Conservation (phyloP, 37 sponge, comb jelly and placozoan species). For the Aplysina aerophoba region DNA sequence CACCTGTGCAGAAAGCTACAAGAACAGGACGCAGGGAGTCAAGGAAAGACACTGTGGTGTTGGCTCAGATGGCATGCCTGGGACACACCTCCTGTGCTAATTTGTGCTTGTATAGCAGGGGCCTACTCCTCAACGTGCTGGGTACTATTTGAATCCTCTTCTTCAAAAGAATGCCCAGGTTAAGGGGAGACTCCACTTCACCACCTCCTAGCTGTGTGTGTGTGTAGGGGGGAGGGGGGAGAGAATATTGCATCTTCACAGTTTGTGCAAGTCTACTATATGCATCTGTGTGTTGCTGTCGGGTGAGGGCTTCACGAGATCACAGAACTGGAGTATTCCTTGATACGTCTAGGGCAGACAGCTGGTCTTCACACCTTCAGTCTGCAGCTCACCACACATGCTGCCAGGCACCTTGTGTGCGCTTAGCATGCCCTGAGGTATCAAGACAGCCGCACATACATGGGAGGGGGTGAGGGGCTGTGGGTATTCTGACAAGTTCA, state of each 20-base stretch:
- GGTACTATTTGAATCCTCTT: conserved; percentile 73
- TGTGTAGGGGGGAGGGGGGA: neutral
- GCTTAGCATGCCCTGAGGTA: too few species aligned
- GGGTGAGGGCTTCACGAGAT: too few species aligned
- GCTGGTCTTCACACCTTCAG: too few species aligned
- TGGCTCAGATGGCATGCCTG: neutral
- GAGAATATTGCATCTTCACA: neutral
- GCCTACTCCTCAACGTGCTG: conserved; percentile 73
- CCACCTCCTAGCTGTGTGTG: conserved; percentile 68
- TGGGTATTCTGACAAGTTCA: too few species aligned
- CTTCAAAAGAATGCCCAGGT: conserved; percentile 56
- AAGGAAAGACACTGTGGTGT: neutral
- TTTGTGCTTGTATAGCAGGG: conserved; percentile 67
- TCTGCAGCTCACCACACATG: too few species aligned
- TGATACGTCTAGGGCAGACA: too few species aligned
- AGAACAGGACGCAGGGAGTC: neutral
- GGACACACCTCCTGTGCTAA: conserved; percentile 61
- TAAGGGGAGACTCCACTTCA: conserved; percentile 33
- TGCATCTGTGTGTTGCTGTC: too few species aligned
- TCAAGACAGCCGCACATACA: too few species aligned
- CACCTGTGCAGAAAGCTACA: conserved; percentile 48
- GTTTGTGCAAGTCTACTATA: too few species aligned
- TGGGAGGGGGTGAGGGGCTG: too few species aligned
- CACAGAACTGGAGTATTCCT: too few species aligned
- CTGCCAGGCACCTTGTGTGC: too few species aligned